These are phyloP conservation scores for Napeogenes sylphis DNA, from an alignment of 2,888 invertebrate genomes.

Conservation along the genomic window DNA sequence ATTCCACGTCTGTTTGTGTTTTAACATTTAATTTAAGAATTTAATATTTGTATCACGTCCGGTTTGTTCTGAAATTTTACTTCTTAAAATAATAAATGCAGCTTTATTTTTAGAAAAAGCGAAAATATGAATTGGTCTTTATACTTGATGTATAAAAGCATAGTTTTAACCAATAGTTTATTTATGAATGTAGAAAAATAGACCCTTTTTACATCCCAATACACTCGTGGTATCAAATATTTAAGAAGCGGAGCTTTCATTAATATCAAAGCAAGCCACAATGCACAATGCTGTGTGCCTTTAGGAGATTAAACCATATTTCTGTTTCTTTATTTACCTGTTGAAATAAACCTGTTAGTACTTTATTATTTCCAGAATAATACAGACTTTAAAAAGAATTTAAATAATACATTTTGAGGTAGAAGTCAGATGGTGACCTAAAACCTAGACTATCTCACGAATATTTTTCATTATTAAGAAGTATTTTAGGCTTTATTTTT, in stretches of 20 bases:
- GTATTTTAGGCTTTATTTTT: background rate
- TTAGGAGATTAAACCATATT: slow-evolving; percentile 8
- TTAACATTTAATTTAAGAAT: too few relatives aligned
- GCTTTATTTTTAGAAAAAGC: too few relatives aligned
- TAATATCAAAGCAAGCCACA: slow-evolving; percentile 19
- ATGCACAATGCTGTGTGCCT: slow-evolving; percentile 15
- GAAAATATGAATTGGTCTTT: too few relatives aligned
- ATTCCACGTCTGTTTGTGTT: too few relatives aligned
- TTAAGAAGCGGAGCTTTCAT: slow-evolving; percentile 17
- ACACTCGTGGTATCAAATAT: slow-evolving; percentile 19
- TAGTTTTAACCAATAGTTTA: background rate
- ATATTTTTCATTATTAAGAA: slow-evolving; percentile 2
- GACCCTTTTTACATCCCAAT: slow-evolving; percentile 5
- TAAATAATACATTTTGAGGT: background rate
- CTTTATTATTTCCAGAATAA: background rate
- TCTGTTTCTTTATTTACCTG: slow-evolving; percentile 5
- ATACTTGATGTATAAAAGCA: too few relatives aligned
- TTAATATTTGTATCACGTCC: too few relatives aligned
- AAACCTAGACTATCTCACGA: background rate
- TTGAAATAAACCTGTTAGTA: background rate
- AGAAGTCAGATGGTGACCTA: background rate
- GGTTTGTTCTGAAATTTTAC: too few relatives aligned
- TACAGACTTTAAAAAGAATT: background rate
- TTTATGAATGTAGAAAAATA: background rate
- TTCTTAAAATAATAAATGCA: too few relatives aligned